Base-by-base conservation (phyloP, 2,113 vertebrate genomes). In the Gymnobelideus leadbeateri region DNA sequence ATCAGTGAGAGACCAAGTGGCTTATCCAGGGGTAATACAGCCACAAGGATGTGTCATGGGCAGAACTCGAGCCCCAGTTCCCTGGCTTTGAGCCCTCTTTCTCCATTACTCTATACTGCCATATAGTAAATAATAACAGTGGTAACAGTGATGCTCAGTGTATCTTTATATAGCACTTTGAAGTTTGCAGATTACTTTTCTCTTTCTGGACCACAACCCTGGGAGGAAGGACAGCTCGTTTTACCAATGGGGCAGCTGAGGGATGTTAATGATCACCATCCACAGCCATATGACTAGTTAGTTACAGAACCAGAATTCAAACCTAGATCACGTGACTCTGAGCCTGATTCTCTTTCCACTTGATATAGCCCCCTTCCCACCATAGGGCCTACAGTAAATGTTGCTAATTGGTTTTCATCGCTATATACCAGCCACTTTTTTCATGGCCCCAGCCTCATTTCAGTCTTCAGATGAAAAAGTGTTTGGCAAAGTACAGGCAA, bases 401-500 rank as follows among this genome's bases (percentile, higher is more conserved):
- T 24, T 92, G 19, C 54, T 68, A 14, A 37, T 68, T 68, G 55
- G 2, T 90, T 68, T 95, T 54, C 24, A 89, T 89, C 19, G 46
- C 93, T 54, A 5, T 90, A 24, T 91, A 19, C 26, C 68, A 47
- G 12, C 19, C 21, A n/a, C 26, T 55, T 55, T 96, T 51, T 91
- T 95, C 92, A 90, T 89, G 46, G 26, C 24, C 90, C 53, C 55
- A 93, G 91, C 2, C 51, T 51, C 90, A 77, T 96, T 96, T 96
- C 91, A 95, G 43, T 93, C 92, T 54, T 91, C 94, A 93, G 92
- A 43, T 1, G 93, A 96, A n/a, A 95, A 92, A 61, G 28, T 95
- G 97, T 94, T 95, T 91, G 94, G 77, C 31, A 93, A 31, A 96
- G 54, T 91, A 3, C 43, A 21, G 92, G 92, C 37, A 95, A 93